These are phyloP conservation scores for Harpegnathos saltator DNA, from an alignment of 1,140 invertebrate genomes.

Conservation along the genomic window DNA sequence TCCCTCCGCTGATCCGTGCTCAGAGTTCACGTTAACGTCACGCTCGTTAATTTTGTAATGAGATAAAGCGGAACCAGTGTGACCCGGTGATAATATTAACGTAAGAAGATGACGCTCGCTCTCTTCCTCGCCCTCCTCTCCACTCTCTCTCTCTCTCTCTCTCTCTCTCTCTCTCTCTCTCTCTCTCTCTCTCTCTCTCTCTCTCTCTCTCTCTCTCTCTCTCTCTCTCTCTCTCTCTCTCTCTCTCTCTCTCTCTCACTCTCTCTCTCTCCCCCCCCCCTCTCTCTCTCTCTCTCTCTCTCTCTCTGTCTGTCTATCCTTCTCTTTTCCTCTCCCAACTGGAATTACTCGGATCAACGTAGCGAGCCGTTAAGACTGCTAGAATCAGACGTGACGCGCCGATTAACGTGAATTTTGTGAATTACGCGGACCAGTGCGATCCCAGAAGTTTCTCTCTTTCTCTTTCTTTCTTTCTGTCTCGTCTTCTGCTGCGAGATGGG, in stretches of 20 bases:
- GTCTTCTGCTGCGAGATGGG: background rate
- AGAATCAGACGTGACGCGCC: background rate
- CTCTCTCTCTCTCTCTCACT: too few relatives aligned
- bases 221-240: background rate
- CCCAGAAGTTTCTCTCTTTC: background rate
- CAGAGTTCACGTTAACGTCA: constrained; percentile 45
- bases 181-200: too few relatives aligned
- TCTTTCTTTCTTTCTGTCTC: constrained; percentile 31
- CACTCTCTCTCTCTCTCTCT: too few relatives aligned
- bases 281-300: too few relatives aligned
- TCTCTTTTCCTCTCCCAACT: background rate
- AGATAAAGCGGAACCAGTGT: constrained; percentile 18
- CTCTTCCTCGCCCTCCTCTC: too few relatives aligned
- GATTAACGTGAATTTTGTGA: constrained; percentile 41
- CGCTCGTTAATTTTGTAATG: constrained; percentile 26
- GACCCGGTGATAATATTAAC: constrained; percentile 49
- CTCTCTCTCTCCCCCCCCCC: too few relatives aligned
- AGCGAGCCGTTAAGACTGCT: background rate
- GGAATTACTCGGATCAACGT: constrained; percentile 20
- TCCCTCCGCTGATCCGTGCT: constrained; percentile 24
- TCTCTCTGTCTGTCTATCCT: background rate
- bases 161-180: too few relatives aligned
- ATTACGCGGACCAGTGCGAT: constrained; percentile 12
- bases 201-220: too few relatives aligned
- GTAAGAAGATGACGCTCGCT: constrained; percentile 38